These are phyloP conservation scores for Agelaius phoeniceus DNA, from an alignment of 2,113 vertebrate species.

Conservation along the genomic window DNA sequence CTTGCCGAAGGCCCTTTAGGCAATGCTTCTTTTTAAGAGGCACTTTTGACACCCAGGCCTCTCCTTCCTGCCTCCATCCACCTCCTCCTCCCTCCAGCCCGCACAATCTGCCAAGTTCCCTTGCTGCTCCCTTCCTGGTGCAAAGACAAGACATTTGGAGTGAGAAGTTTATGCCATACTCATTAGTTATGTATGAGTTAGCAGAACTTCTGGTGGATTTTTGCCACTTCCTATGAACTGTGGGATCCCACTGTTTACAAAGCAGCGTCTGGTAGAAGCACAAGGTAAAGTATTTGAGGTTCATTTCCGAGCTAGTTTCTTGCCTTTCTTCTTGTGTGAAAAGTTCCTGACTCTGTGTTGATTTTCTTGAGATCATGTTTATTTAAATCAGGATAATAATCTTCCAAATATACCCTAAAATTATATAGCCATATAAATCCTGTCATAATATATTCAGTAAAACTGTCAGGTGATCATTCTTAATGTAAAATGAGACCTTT, in stretches of 20 bases:
- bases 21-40: background rate
- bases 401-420: conserved; percentile 64
- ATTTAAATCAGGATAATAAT: conserved; percentile 67
- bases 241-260: background rate
- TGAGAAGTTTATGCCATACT: background rate
- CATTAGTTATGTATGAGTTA: background rate
- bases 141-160: background rate
- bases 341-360: conserved; percentile 19
- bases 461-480: conserved; percentile 68
- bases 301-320: background rate
- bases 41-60: background rate
- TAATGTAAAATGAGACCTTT: conserved; percentile 67
- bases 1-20: background rate
- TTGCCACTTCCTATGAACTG: background rate
- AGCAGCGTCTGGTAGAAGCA: background rate
- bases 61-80: background rate
- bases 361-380: conserved; percentile 55
- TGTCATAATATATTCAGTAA: conserved; percentile 63
- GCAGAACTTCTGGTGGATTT: background rate
- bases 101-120: background rate
- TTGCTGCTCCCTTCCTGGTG: background rate
- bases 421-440: conserved; percentile 64
- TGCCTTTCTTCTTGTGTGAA: background rate
- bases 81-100: background rate
- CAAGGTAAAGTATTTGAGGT: background rate